phyloP scores from a whole-genome alignment of 2,888 invertebrate species.

The Plebejus argus region DNA sequence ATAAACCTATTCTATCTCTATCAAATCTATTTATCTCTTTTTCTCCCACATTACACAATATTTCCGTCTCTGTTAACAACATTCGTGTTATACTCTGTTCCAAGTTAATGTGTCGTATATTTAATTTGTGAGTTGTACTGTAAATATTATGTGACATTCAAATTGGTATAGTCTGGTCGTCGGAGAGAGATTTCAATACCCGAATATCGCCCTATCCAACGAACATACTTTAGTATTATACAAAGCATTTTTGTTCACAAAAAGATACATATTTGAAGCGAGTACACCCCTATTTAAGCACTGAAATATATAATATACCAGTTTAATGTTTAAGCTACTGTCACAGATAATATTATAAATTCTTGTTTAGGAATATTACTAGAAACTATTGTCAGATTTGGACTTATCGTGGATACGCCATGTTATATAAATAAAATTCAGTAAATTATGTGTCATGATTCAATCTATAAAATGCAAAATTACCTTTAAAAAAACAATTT shows the following conservation, averaged over 20 bases:
- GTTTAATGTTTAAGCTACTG: slow-evolving; percentile 14
- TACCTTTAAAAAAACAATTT: background rate
- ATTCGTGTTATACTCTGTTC: no score
- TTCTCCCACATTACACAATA: background rate
- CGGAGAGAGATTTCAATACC: no score
- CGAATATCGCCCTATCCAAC: no score
- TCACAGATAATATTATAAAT: slow-evolving; percentile 34
- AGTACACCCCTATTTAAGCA: background rate
- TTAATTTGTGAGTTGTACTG: no score
- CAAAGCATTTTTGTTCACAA: background rate
- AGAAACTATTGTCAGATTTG: slow-evolving; percentile 28
- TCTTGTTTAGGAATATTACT: slow-evolving; percentile 28
- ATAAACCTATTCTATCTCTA: background rate
- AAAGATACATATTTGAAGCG: background rate
- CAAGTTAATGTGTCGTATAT: no score
- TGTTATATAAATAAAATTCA: background rate
- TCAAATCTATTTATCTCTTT: background rate
- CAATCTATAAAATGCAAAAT: background rate
- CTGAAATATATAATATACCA: background rate
- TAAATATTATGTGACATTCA: no score
- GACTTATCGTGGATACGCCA: slow-evolving; percentile 10
- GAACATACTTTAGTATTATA: background rate
- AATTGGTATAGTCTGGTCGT: no score
- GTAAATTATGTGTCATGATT: background rate
- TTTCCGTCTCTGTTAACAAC: background rate